Percentiles rank a stretch among this genome's conserved stretches.
phyloP scores from a whole-genome alignment of 2,797 vertebrate genomes.

The Scolopax rusticola region DNA sequence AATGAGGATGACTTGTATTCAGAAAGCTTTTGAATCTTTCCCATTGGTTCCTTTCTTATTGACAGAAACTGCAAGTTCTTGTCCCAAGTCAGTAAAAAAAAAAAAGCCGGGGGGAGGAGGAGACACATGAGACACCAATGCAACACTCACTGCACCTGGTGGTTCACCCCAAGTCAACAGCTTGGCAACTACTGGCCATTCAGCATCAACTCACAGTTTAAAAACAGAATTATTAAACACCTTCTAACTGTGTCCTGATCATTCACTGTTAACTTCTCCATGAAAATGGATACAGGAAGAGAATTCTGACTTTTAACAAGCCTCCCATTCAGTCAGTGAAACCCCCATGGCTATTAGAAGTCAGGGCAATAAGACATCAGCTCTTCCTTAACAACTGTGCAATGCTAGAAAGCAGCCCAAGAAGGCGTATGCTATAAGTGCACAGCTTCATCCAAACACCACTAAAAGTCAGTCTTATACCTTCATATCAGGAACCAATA shows the following conservation, averaged over 20 bases:
- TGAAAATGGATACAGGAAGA: not conserved
- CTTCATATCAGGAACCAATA: not conserved
- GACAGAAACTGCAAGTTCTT: not conserved
- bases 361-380: not conserved
- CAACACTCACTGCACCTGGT: fast-evolving
- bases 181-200: not conserved
- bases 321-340: not conserved
- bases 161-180: not conserved
- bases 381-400: not conserved
- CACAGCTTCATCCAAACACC: not conserved
- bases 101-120: too few relatives aligned
- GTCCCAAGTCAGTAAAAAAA: not conserved
- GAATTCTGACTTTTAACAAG: not conserved
- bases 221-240: not conserved
- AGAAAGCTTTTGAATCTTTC: not conserved
- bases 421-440: not conserved
- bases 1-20: not conserved
- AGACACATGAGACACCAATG: not conserved
- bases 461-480: not conserved
- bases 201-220: not conserved
- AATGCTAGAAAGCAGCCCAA: not conserved
- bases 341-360: not conserved
- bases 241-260: not conserved
- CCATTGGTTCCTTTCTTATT: not conserved
- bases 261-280: not conserved